Conservation (phyloP, 2,888 invertebrate genomes). For the Smittia aterrima region DNA sequence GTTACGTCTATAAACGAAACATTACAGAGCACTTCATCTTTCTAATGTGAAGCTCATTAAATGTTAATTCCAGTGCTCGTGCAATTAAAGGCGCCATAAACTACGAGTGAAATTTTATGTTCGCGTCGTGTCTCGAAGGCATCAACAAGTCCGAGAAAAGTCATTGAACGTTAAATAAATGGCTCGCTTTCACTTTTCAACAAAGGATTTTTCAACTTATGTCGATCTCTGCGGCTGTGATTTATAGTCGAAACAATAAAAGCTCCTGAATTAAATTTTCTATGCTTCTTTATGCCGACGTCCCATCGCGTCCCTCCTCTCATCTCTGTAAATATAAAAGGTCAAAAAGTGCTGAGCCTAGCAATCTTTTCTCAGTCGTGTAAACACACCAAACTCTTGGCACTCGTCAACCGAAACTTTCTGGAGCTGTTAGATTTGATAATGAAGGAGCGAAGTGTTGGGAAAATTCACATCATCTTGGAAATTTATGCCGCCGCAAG, state of each 20-base stretch:
- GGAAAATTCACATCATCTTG: no score
- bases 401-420: no score
- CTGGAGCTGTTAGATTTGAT: no score
- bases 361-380: no score
- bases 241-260: constrained; percentile 25
- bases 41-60: constrained; percentile 34
- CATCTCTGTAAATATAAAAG: no score
- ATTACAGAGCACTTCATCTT: constrained; percentile 18
- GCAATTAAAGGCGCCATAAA: constrained; percentile 23
- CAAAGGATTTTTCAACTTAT: constrained; percentile 19
- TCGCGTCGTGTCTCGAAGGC: neutral
- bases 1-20: neutral
- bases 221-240: neutral
- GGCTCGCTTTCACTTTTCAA: constrained; percentile 13
- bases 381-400: no score
- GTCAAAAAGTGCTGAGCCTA: no score
- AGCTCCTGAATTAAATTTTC: constrained; percentile 24
- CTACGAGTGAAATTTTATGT: neutral
- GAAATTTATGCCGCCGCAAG: no score
- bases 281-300: no score
- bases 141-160: constrained; percentile 28
- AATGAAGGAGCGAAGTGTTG: no score
- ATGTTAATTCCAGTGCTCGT: constrained; percentile 13
- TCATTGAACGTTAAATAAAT: constrained; percentile 10
- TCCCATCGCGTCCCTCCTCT: no score